Base-by-base conservation (phyloP, 2,888 invertebrate genomes). In the Drosophila buzzatii region DNA sequence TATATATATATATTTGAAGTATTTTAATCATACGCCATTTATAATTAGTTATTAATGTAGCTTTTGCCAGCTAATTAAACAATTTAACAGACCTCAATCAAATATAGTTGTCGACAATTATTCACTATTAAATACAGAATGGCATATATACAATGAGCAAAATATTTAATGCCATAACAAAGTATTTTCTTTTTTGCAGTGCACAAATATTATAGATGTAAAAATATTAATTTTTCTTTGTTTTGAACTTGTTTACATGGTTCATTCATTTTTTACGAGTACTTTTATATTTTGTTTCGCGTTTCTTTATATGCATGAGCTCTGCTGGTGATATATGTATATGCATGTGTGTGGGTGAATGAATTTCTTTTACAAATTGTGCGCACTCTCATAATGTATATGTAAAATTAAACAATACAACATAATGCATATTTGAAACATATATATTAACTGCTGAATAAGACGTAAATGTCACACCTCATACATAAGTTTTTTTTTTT, bases 141-240 rank as follows among this genome's bases (percentile, higher is more conserved):
- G 90, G 82, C 79, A 87, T 89, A 85, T 87, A 73, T 89, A 85
- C 90, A 90, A 88, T 90, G 71, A 76, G 71, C 68, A 85, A 76
- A 72, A 73, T 65, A 66, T 73, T 66, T 37, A 59, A 76, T 81
- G 89, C 85, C 70, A 81, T 84, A 72, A 57, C 65, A 81, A 51
- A 70, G 70, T 77, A 51, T 57, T 61, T 61, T 51, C 20, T 39
- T 57, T 44, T 53, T 52, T 57, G 45, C 62, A 70, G 74, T 71
- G 83, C 70, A 85, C 70, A 76, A 35, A 58, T 70, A 73, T 70
- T 68, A 79, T 74, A 63, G 73, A 76, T 76, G 39, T 76, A 87
- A 82, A 71, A 45, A 73, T 69, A 6, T 49, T 2, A 59, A 55
- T 18, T 20, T 55, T 65, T 31, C 27, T n/a, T 47, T 47, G 27